Evolutionary conservation across 2,888 invertebrate species (phyloP).

Genomic region (Protophormia terraenovae): DNA sequence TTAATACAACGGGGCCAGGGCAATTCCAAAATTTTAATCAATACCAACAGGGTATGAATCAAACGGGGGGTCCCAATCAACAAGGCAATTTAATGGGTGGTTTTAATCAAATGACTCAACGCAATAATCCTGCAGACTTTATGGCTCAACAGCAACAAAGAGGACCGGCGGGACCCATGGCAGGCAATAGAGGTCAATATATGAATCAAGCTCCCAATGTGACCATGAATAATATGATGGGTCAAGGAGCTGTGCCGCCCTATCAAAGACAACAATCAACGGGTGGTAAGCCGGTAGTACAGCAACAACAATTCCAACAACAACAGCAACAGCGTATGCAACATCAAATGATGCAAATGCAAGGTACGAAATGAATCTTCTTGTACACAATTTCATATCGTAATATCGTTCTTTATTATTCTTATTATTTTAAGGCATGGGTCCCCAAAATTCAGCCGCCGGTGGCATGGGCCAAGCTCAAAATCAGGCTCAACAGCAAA

Average conservation of each 20-base stretch:
- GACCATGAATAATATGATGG: slow-evolving; percentile 86
- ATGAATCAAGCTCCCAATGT: slow-evolving; percentile 89
- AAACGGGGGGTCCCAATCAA: slow-evolving; percentile 80
- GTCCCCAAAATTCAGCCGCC: slow-evolving; percentile 75
- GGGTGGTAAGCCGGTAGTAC: slow-evolving; percentile 77
- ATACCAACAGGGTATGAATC: slow-evolving; percentile 76
- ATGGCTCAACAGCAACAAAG: slow-evolving; percentile 75
- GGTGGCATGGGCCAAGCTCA: slow-evolving; percentile 77
- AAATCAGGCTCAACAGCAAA: slow-evolving; percentile 82
- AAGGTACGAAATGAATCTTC: slow-evolving; percentile 78
- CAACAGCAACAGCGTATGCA: slow-evolving; percentile 87
- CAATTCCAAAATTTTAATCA: slow-evolving; percentile 86
- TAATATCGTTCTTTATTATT: slow-evolving; percentile 8
- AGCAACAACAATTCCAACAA: slow-evolving; percentile 79
- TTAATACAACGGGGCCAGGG: slow-evolving; percentile 78
- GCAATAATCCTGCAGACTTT: slow-evolving; percentile 79
- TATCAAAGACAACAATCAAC: slow-evolving; percentile 85
- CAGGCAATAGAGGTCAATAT: slow-evolving; percentile 79
- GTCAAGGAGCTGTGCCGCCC: slow-evolving; percentile 88
- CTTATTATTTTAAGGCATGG: slow-evolving; percentile 72
- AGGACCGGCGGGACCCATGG: slow-evolving; percentile 73
- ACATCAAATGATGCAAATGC: slow-evolving; percentile 86
- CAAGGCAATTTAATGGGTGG: slow-evolving; percentile 77
- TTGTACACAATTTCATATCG: too few species aligned
- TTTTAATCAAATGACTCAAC: slow-evolving; percentile 80